Evolutionary conservation across 2,888 invertebrate genomes (phyloP), one percentile per base, ranked within the genome.

Genomic region (Ephialtes manifestator): DNA sequence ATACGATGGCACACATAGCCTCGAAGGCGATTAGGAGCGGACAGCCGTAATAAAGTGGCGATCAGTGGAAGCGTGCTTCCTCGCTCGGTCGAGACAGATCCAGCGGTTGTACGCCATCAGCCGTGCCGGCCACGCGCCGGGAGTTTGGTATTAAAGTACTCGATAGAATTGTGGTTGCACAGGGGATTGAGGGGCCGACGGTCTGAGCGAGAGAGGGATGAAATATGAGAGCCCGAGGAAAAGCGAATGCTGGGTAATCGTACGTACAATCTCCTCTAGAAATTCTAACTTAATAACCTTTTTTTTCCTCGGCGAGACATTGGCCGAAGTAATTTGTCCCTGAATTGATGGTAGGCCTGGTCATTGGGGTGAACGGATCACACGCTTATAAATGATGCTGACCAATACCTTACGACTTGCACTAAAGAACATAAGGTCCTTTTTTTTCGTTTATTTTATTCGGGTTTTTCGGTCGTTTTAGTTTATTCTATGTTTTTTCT

Each of bases 21-120:
- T 72, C 53, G 65, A 80, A 80, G 72, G 65, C 79, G 71, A 80
- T 72, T 80, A 71, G 43, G 79, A 65, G 35, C 71, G 71, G 65
- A 71, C 51, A 80, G 72, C 65, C 63, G 79, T 80, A 80, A 80
- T 80, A 80, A 72, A 80, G 79, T 79, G 71, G 71, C 60, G 70
- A 71, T 79, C 79, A 79, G 60, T 51, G 71, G 15, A 71, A 71
- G 51, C 79, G 60, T 18, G 51, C 24, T 77, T 71, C 39, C 53
- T 60, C 60, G 35, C 31, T 58, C 55, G 15, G 43, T 46, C 31
- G 79, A 43, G 51, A 65, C 53, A 72, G 39, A 53, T 28, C 39
- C n/a, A 13, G 60, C 3, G 13, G 20, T 65, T 51, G 63, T 75
- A 18, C 15, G 31, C 31, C 51, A 39, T 31, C 7, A n/a, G 11